Evolutionary conservation across 2,113 vertebrate genomes (phyloP).

Genomic region (Piliocolobus tephrosceles): DNA sequence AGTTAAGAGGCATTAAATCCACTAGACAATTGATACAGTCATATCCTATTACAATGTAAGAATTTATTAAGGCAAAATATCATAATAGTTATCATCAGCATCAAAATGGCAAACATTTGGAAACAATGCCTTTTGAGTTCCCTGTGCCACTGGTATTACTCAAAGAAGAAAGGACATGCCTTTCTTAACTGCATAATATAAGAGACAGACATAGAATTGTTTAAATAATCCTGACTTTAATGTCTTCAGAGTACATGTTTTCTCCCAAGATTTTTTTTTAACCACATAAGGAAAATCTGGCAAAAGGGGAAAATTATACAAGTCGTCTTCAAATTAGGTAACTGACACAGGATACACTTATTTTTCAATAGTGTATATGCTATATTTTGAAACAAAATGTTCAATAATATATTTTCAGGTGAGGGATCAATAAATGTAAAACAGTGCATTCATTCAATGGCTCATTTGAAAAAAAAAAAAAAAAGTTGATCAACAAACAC

Average conservation of each 20-base stretch:
- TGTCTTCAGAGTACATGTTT: neutral
- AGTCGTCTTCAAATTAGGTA: neutral
- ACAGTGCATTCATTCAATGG: neutral
- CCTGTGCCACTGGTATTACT: neutral
- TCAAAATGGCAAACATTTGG: constrained; percentile 42
- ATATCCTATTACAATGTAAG: neutral
- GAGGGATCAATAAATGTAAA: constrained; percentile 13
- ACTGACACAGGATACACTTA: neutral
- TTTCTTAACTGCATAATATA: neutral
- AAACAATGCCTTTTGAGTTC: constrained; percentile 27
- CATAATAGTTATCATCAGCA: constrained; percentile 21
- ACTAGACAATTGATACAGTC: constrained; percentile 24
- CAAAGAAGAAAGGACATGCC: neutral
- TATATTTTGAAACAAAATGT: constrained; percentile 25
- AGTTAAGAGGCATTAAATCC: constrained; percentile 40
- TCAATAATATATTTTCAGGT: neutral
- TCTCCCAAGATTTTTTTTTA: neutral
- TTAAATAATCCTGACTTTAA: constrained; percentile 33
- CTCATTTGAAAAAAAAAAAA: neutral
- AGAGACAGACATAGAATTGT: neutral
- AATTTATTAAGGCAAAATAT: constrained; percentile 43
- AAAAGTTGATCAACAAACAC: neutral
- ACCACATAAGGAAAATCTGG: constrained; percentile 18
- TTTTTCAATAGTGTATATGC: neutral
- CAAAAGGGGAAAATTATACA: constrained; percentile 16